Evolutionary conservation across 2,888 invertebrate genomes (phyloP), one percentile per base, ranked within the genome.

Genomic region (Nomada ferruginata): DNA sequence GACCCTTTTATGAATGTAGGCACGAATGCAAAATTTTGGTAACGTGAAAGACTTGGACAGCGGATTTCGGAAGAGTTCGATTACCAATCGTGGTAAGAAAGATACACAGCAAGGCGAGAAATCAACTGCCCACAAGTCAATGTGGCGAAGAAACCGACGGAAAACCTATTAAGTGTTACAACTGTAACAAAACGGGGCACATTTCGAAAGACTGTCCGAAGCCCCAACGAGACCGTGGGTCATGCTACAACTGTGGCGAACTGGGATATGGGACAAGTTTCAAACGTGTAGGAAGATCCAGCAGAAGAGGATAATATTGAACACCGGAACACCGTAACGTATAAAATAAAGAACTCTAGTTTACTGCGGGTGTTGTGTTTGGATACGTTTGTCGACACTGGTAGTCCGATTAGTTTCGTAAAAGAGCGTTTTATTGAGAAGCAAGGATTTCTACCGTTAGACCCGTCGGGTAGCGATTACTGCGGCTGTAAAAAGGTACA

Each of bases 381-480:
- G 11, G 71, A 71, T 50, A 61, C 36, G 11, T 23, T 69, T 10
- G 18, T 69, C 18, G 36, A 69, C 15, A 69, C 69, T 13, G 69
- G 69, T 42, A 69, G 44, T 18, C 69, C 57, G 0, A 63, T 64
- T 55, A 23, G 50, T 63, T 9, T 20, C 44, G 10, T 60, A 57
- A 44, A 26, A 65, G 42, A 69, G 18, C 1, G 66, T 4, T 55
- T 55, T 55, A 9, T 20, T 29, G 9, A 68, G 18, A 47, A 20
- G 15, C 47, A 47, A 20, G 60, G 11, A 5, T n/a, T 70, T 47
- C 7, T 59, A 4, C 60, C 50, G 5, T 29, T 70, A 70, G 60
- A 60, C 9, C 15, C 50, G 2, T 26, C 60, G 2, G 50, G 60
- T 59, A 60, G 70, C 2, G 60, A 70, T n/a, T 70, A 70, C 0